Conservation (phyloP, 1,140 invertebrate species). For the Drosophila elegans region DNA sequence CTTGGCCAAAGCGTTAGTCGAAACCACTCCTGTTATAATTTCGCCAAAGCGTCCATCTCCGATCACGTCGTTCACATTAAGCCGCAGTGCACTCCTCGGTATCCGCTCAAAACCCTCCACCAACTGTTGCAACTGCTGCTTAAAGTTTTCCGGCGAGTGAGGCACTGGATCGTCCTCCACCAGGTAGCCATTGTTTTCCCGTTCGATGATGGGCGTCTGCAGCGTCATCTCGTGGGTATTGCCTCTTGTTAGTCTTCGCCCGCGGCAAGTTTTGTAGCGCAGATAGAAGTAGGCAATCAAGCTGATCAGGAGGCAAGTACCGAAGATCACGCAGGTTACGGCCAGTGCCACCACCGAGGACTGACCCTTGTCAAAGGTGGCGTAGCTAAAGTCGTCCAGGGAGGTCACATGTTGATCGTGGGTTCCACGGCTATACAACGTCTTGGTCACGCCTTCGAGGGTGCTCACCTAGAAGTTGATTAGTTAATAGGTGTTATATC, state of each 20-base stretch:
- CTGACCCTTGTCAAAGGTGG: slow-evolving; percentile 78
- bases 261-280: slow-evolving; percentile 86
- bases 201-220: slow-evolving; percentile 88
- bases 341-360: slow-evolving; percentile 85
- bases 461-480: slow-evolving; percentile 85
- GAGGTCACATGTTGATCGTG: slow-evolving; percentile 72
- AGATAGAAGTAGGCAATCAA: slow-evolving; percentile 88
- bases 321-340: slow-evolving; percentile 87
- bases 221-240: slow-evolving; percentile 89
- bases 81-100: slow-evolving; percentile 88
- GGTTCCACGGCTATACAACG: slow-evolving; percentile 88
- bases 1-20: slow-evolving; percentile 18
- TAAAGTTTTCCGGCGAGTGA: slow-evolving; percentile 88
- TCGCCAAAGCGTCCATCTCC: slow-evolving; percentile 91
- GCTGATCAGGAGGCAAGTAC: slow-evolving; percentile 86
- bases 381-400: slow-evolving; percentile 73
- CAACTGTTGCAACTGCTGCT: slow-evolving; percentile 86
- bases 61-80: slow-evolving; percentile 88
- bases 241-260: slow-evolving; percentile 85
- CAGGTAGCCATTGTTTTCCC: slow-evolving; percentile 90
- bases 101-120: slow-evolving; percentile 86
- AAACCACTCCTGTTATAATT: slow-evolving; percentile 88
- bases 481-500: not conserved
- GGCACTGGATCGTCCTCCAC: slow-evolving; percentile 88
- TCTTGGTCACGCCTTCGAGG: slow-evolving; percentile 87